Evolutionary conservation across 2,113 vertebrate genomes (phyloP), one percentile per base, ranked within the genome.

Genomic region (Mus pahari): DNA sequence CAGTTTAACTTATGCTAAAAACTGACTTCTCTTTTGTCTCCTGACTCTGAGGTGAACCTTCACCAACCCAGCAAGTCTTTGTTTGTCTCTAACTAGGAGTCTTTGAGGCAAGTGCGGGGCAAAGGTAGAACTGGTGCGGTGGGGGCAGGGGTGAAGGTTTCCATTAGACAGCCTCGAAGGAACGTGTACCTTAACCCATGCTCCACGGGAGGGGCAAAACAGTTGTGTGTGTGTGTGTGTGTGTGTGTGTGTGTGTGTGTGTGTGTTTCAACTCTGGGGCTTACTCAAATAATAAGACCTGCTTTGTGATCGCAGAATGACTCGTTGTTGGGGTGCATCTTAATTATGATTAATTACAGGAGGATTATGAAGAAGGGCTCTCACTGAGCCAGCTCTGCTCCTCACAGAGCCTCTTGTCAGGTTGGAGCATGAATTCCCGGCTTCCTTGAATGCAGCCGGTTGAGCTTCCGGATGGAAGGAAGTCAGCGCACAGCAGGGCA

Each of bases 141-240:
- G 84, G 48, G 31, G 42, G 66, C 55, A 39, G 16, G 68, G 68
- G 39, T 87, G 71, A 92, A 94, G n/a, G 74, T 87, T 96, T 94
- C 86, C 64, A 71, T 84, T 64, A 87, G 89, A 89, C 2, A 64
- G 31, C 4, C 0, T 70, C 62, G 39, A 22, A 91, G 89, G 94
- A 95, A 93, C 86, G 92, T 84, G 78, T 39, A 96, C 96, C 83
- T 96, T 91, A 73, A 86, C 60, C 92, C 45, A 39, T 89, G 58
- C 16, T 78, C 88, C 66, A 28, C 88, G 55, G 77, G 68, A 53
- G 28, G 48, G 16, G 78, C 36, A 92, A 78, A 62, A 62, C 45
- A 84, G 82, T 7, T 75, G 16, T 71, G 28, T 70, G 0, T 45
- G 13, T 64, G 28, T 62, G 19, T 39, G 16, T 53, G 28, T 45